Evolutionary conservation across 2,888 invertebrate genomes (phyloP), one percentile per base, ranked within the genome.

Genomic region (Parnassius orleans): DNA sequence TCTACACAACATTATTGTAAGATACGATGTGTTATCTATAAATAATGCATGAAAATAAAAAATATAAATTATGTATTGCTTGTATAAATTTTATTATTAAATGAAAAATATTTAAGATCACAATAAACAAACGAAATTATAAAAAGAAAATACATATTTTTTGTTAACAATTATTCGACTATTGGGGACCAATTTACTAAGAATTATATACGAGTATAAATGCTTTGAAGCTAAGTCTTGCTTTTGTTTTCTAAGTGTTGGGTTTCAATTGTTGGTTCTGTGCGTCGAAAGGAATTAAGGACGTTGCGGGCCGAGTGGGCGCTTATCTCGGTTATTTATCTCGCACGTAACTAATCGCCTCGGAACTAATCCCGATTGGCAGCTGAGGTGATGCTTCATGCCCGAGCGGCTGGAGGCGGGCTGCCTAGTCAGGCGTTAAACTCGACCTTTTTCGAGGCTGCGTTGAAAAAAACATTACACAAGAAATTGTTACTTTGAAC

Each of bases 301-400:
- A 46, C 12, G 3, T 12, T n/a, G 5, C 1, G 5, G 12, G n/a
- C 7, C n/a, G 46, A 46, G 46, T 12, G 46, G 46, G 46, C 46
- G 46, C 46, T 46, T 46, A 46, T 46, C 46, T 46, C n/a, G 11
- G 2, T 50, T 15, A 19, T 50, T 50, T 19, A 50, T 19, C 50
- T 14, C 15, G 15, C 50, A 9, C 15, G 50, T 50, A 19, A 50
- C 50, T 15, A 50, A 50, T 50, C 50, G 50, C 15, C 15, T 15
- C 50, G 50, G 15, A 46, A 12, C 19, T 50, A 50, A 50, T 50
- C 50, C 50, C 15, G 50, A 19, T 50, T 15, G 50, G 50, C 50
- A 50, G 50, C 15, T 19, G 15, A 50, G 50, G 5, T 43, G 43
- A 43, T 43, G 46, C 46, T 46, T 46, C 46, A 46, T 12, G 46